Base-by-base conservation (phyloP, 2,113 vertebrate genomes). In the Cromileptes altivelis region DNA sequence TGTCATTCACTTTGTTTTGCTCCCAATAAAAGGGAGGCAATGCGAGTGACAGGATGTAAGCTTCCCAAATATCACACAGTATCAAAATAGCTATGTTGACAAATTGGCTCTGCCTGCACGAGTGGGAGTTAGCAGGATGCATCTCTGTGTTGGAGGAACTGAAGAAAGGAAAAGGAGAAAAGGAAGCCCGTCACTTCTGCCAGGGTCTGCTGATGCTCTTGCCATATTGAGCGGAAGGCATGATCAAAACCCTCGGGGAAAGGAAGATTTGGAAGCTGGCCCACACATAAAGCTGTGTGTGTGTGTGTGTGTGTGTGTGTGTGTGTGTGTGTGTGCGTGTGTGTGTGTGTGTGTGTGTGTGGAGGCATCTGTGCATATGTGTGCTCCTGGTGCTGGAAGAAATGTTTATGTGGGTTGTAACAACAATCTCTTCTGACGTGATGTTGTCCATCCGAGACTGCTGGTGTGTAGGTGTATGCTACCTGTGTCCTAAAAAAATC, bases 151-250 rank as follows among this genome's bases (percentile, higher is more conserved):
- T 84, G 82, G 80, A 90, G 79, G 75, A 77, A 81, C 81, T 82
- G 71, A 76, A 72, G 71, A 75, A 82, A 57, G 72, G 63, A 86
- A 90, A 81, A 74, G 64, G 73, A 86, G 79, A 70, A 86, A 73
- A 90, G 78, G 84, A 87, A 89, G 88, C 72, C 58, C 25, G 58
- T 84, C 75, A 74, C 70, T 88, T 78, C 84, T 91, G 87, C 85
- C 89, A 87, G 85, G 78, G 58, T 58, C 84, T 83, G 76, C 81
- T 93, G 88, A 94, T 94, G 92, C 80, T 80, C 89, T 85, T 82
- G 90, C 87, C 94, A 93, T 88, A 91, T 81, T 81, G 85, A 89
- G 83, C 78, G 77, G 91, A 93, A 92, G 81, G 81, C 71, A 68
- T 73, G 81, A 89, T 89, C 82, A 85, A 91, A 91, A 87, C 88